These are phyloP conservation scores for Acanthacorydalis orientalis DNA, from an alignment of 2,888 invertebrate species.

Conservation along the genomic window DNA sequence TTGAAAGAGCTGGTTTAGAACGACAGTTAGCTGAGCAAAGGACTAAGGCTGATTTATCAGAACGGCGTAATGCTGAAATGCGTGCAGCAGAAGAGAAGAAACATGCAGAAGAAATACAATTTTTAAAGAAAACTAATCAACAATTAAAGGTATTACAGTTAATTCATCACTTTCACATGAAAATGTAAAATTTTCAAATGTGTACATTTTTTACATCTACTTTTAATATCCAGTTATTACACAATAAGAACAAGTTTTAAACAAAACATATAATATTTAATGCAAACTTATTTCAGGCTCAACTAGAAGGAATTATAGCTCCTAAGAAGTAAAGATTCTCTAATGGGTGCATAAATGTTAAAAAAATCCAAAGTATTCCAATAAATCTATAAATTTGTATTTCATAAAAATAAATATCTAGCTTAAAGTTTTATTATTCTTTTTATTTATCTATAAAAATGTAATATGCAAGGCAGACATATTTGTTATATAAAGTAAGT, in stretches of 20 bases:
- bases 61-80: slow-evolving; percentile 65
- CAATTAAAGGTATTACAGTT: slow-evolving; percentile 58
- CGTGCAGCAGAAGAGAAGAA: slow-evolving; percentile 82
- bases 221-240: too few species aligned
- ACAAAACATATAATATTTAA: too few species aligned
- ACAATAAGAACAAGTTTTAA: too few species aligned
- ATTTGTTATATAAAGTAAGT: too few species aligned
- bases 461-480: too few species aligned
- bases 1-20: slow-evolving; percentile 46
- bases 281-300: slow-evolving; percentile 42
- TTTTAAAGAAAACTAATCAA: slow-evolving; percentile 84
- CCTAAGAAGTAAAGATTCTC: slow-evolving; percentile 59
- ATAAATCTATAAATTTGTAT: not conserved
- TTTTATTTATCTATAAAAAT: not conserved
- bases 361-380: not conserved
- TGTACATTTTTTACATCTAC: too few species aligned
- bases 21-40: slow-evolving; percentile 41
- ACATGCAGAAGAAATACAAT: slow-evolving; percentile 79
- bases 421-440: not conserved
- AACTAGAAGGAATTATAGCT: slow-evolving; percentile 86
- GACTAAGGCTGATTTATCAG: slow-evolving; percentile 65
- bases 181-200: too few species aligned
- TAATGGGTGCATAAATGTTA: too few species aligned
- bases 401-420: not conserved
- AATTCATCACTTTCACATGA: not conserved